Evolutionary conservation across 2,797 vertebrate genomes (phyloP).

Genomic region (Pseudocheirus occidentalis): DNA sequence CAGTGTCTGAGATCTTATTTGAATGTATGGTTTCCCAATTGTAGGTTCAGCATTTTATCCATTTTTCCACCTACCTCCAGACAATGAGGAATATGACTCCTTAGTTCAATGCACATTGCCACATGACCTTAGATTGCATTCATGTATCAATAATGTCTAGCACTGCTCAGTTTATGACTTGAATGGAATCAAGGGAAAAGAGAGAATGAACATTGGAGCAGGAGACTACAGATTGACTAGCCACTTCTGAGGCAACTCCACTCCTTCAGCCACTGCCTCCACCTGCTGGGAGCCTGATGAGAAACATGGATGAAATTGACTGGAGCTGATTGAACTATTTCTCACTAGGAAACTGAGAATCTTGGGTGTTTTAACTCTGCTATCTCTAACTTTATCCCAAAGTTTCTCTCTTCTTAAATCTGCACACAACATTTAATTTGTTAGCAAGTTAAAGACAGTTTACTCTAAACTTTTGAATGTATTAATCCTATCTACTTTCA

Average conservation of each 20-base stretch:
- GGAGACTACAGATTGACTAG: neutral
- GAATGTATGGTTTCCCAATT: neutral
- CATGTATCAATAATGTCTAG: neutral
- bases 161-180: neutral
- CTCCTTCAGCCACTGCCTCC: neutral
- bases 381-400: neutral
- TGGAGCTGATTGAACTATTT: neutral
- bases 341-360: neutral
- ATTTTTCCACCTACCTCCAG: neutral
- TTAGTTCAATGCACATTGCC: neutral
- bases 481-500: neutral
- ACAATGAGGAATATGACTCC: neutral
- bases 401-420: neutral
- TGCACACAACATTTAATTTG: neutral
- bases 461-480: neutral
- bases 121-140: neutral
- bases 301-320: neutral
- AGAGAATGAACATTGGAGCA: neutral
- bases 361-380: neutral
- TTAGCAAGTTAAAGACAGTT: neutral
- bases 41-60: neutral
- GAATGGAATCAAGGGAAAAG: neutral
- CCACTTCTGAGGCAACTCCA: neutral
- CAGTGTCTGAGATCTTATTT: neutral
- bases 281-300: neutral